Evolutionary conservation across 2,113 vertebrate genomes (phyloP), one percentile per base, ranked within the genome.

Genomic region (Seriola rivoliana): DNA sequence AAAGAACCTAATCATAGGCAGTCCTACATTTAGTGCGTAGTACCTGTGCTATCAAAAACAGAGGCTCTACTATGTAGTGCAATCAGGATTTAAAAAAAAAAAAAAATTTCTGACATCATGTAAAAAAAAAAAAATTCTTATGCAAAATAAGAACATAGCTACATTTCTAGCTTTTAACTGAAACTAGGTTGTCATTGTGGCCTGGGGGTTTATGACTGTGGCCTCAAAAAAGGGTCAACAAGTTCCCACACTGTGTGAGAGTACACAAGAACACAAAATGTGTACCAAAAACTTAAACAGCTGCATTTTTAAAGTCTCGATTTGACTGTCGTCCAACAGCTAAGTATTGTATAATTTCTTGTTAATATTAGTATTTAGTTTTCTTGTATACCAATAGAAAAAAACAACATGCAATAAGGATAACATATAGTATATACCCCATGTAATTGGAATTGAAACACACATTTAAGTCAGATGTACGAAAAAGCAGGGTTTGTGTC

Each of bases 1-100:
- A 54, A 55, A 55, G 19, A 29, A 58, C 48, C 38, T 50, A 57
- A 72, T 71, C 21, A 57, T 29, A 70, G 25, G 66, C 4, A 64
- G 66, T 70, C 42, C 40, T 19, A 70, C 17, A 46, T 8, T 25
- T 16, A 16, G 4, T n/a, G 34, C 25, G 21, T n/a, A 62, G 62
- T 58, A 62, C 55, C 71, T 59, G 17, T 34, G 57, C 11, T 32
- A 6, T 23, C 36, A 46, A 34, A 59, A 57, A 40, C 10, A 25
- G 25, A 77, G 10, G 40, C 3, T 70, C 10, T 29, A 11, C 4
- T 1, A 58, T 14, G 23, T 34, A 66, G 67, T 71, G 67, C 67
- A 72, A 77, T 67, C 13, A 32, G 21, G 13, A 69, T 73, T 1
- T 29, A 29, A 29, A 29, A 29, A 21, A 19, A 19, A 46, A 42